Base-by-base conservation (phyloP, 2,113 vertebrate species). In the Macquaria australasica region DNA sequence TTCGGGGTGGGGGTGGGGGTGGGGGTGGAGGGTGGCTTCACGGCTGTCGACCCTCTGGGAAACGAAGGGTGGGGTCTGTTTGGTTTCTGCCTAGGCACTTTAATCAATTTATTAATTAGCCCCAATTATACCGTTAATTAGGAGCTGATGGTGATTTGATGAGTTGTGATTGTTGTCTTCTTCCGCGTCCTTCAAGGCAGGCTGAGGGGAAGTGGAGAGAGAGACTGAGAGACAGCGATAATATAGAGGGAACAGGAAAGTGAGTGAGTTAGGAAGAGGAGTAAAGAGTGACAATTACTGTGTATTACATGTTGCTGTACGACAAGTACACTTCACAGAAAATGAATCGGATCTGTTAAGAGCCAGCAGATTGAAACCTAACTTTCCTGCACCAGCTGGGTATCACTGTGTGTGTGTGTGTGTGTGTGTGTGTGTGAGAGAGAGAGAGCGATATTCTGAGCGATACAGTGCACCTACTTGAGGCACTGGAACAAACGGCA, bases 61-160 rank as follows among this genome's bases (percentile, higher is more conserved):
- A 56, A 60, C 9, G 7, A 37, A 62, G 68, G 80, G 71, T 71
- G 72, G 67, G 31, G 55, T 63, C 25, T 68, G 84, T 79, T 88
- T 80, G 78, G 75, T 78, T 87, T 55, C 81, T 72, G 78, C 39
- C 69, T 67, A 53, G 34, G 18, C 83, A 74, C 77, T 83, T 93
- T 72, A 89, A 90, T 89, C 84, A 83, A 89, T 91, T 82, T 55
- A 93, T 87, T 85, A 90, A 95, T 95, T 88, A 92, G 69, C 41
- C 53, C 45, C 77, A 73, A 85, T 91, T 87, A 87, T 73, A 77
- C 6, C 7, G 43, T 79, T 83, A 89, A 94, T 92, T 82, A 55
- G 83, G 68, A 85, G 51, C 74, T 81, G 85, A 89, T 88, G 81
- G 81, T 56, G 77, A 87, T 69, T 78, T 81, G 82, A 90, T 63